Conservation (phyloP, 2,888 invertebrate species). For the Cerceris ruficornis region DNA sequence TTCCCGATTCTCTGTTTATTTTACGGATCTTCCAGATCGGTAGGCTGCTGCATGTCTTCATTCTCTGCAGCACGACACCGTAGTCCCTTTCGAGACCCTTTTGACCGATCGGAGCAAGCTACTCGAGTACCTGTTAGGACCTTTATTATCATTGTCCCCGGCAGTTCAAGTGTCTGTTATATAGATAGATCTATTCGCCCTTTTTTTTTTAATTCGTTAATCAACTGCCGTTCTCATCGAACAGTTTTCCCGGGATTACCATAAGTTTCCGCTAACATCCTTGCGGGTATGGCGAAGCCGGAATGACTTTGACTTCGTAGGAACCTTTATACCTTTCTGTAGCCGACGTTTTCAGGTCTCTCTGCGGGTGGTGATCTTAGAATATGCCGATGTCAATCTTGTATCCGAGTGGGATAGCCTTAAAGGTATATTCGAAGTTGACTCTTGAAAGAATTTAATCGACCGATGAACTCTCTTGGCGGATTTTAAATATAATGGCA, state of each 20-base stretch:
- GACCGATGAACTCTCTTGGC: not conserved
- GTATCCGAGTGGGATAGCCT: constrained; percentile 28
- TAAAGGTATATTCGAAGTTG: not conserved
- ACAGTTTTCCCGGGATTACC: constrained; percentile 1
- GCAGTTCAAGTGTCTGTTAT: too few species aligned
- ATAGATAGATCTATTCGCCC: too few species aligned
- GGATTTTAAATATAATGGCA: not conserved
- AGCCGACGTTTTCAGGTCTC: constrained; percentile 71
- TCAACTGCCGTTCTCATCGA: too few species aligned
- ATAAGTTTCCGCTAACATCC: constrained; percentile 71
- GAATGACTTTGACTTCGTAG: constrained; percentile 58
- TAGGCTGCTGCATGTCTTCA: constrained; percentile 1
- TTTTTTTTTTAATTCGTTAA: too few species aligned
- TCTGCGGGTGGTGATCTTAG: constrained; percentile 74
- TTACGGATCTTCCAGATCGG: constrained; percentile 40
- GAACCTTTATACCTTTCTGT: constrained; percentile 45
- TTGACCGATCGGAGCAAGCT: not conserved
- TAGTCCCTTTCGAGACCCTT: not conserved
- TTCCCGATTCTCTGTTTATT: constrained; percentile 64
- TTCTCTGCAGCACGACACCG: not conserved
- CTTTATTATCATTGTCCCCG: too few species aligned
- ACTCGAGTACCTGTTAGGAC: too few species aligned
- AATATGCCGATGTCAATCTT: constrained; percentile 76
- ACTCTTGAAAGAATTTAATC: not conserved
- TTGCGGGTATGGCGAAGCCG: constrained; percentile 54